Percentiles rank a stretch among this genome's conserved stretches.
phyloP scores from a whole-genome alignment of 2,797 vertebrate species.

The Hyperoplus lanceolatus region DNA sequence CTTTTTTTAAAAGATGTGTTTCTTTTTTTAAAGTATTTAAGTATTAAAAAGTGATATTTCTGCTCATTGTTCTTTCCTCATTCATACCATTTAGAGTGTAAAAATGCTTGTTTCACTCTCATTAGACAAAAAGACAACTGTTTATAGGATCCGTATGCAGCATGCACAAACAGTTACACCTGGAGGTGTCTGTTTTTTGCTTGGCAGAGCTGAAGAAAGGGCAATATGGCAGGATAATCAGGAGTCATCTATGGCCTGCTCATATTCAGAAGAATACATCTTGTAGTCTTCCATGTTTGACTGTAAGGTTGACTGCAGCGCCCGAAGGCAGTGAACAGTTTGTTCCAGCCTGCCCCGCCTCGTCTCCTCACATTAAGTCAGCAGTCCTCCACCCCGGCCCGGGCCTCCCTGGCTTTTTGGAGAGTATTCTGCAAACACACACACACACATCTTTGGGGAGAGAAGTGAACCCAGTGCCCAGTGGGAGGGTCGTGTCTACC shows the following conservation, averaged over 20 bases:
- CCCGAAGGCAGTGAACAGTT: constrained; percentile 67
- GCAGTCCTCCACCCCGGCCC: constrained; percentile 60
- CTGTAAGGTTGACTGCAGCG: constrained; percentile 27
- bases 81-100: constrained; percentile 4
- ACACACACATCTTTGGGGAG: constrained; percentile 50
- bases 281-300: constrained; percentile 26
- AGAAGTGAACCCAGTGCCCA: constrained; percentile 53
- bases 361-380: constrained; percentile 55
- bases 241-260: background rate
- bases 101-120: constrained; percentile 16
- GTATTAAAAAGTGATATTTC: constrained; percentile 73
- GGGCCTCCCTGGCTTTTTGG: constrained; percentile 64
- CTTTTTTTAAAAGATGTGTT: constrained; percentile 53
- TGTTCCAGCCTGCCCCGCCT: constrained; percentile 66
- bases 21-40: constrained; percentile 38
- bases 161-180: background rate
- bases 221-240: constrained; percentile 23
- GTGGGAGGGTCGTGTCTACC: constrained; percentile 43
- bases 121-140: constrained; percentile 10
- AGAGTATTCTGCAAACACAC: constrained; percentile 25
- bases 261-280: constrained; percentile 7
- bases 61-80: constrained; percentile 33
- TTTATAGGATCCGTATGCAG: background rate
- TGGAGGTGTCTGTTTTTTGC: constrained; percentile 38
- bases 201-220: constrained; percentile 43